Percentiles rank a stretch among this genome's conserved stretches.
phyloP scores from a whole-genome alignment of 2,113 vertebrate species.

The Ceyx margarethae region DNA sequence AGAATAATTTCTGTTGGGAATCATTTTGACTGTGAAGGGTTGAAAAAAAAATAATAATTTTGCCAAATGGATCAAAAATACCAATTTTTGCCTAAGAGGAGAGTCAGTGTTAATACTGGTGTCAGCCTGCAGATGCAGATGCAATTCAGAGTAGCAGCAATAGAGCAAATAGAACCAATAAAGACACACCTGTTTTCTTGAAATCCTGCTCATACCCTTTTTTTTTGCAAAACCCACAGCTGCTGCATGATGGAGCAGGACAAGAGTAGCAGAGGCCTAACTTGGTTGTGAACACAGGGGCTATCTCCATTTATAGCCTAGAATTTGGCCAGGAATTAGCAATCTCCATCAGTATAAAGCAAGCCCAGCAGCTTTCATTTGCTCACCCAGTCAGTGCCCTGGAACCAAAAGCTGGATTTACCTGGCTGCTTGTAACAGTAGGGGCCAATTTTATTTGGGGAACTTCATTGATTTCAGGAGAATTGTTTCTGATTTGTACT shows the following conservation, averaged over 20 bases:
- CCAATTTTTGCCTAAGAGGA: not conserved
- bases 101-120: not conserved
- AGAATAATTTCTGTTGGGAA: not conserved
- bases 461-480: slow-evolving; percentile 61
- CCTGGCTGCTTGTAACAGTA: not conserved
- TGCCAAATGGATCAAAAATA: not conserved
- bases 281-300: not conserved
- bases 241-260: not conserved
- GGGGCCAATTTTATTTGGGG: slow-evolving; percentile 18
- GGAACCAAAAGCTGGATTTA: not conserved
- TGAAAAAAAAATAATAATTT: not conserved
- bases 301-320: not conserved
- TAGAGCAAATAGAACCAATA: not conserved
- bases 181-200: not conserved
- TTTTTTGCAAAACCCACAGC: not conserved
- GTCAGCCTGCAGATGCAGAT: not conserved
- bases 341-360: not conserved
- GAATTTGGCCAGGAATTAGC: slow-evolving; percentile 15
- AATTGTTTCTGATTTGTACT: slow-evolving; percentile 68
- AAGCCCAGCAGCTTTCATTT: slow-evolving; percentile 20
- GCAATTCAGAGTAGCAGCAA: not conserved
- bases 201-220: not conserved
- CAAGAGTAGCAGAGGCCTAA: not conserved
- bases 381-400: not conserved
- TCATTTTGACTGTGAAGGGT: not conserved